Evolutionary conservation across 92 coral and sea anemone species (phyloP), one percentile per base, ranked within the genome.

Genomic region (Pocillopora meandrina): DNA sequence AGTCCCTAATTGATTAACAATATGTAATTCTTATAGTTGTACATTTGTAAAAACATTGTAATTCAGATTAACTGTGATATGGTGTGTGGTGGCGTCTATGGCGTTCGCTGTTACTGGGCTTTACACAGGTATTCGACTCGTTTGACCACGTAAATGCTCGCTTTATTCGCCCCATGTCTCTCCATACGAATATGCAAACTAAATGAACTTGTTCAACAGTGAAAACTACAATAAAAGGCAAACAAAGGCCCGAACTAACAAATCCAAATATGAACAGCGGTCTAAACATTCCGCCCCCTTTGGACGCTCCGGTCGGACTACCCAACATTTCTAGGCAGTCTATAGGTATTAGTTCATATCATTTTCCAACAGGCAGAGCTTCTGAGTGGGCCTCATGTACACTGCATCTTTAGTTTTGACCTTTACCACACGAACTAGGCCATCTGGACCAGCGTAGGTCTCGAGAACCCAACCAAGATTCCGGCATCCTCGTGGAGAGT

Each of bases 211-310:
- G 10, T 62, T 16, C 21, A 16, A 62, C 17, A 2, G 26, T 62
- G 66, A 62, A 62, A 62, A 62, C 66, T 62, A 62, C 66, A 62
- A 17, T 17, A 62, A 62, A 62, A 17, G 21, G 66, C 20, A 62
- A 62, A 62, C 10, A 62, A 62, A 62, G n/a, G n/a, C 12, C 74
- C 21, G 14, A 69, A 69, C 7, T 20, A 16, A 26, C 72, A 67
- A 3, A 18, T 18, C 42, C 19, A 15, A 9, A 15, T 14, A 5
- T 31, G 49, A 42, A 33, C 49, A 58, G 23, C 35, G 70, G 47
- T 71, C 87, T 47, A n/a, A 87, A 87, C 90, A 87, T 87, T 35
- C 90, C 81, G 76, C 75, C 87, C 79, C 87, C 90, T 87, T 87
- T 76, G 81, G 74, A 56, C 82, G 58, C 35, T 26, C 75, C 52